phyloP scores from a whole-genome alignment of 2,797 vertebrate genomes.

The Etheostoma perlongum region DNA sequence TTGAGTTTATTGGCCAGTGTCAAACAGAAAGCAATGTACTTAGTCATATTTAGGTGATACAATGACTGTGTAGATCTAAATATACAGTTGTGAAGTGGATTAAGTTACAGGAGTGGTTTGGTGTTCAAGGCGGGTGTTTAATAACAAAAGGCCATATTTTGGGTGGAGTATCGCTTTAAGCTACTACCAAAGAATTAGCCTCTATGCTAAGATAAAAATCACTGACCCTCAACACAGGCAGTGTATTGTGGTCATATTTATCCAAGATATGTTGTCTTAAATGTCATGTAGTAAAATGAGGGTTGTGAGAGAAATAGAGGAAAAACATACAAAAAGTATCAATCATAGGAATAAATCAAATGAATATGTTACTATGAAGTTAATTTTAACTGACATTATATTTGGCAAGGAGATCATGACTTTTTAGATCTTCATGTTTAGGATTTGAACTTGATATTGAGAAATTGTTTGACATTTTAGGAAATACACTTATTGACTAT shows the following conservation, averaged over 20 bases:
- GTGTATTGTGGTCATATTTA: conserved; percentile 14
- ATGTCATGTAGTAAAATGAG: conserved; percentile 4
- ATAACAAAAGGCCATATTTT: conserved; percentile 18
- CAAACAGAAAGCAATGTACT: conserved; percentile 7
- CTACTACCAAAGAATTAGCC: conserved; percentile 23
- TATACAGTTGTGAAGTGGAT: conserved; percentile 16
- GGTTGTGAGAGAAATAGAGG: neutral
- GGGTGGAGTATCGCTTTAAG: conserved; percentile 6
- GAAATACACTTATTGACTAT: neutral
- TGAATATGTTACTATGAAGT: neutral
- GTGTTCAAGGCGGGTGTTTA: conserved; percentile 5
- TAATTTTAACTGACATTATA: neutral
- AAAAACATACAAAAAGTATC: neutral
- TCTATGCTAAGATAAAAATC: conserved; percentile 31
- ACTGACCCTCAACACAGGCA: conserved; percentile 10
- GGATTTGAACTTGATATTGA: neutral
- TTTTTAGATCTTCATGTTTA: neutral
- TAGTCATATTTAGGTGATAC: conserved; percentile 5
- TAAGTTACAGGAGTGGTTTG: conserved; percentile 21
- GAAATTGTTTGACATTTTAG: conserved; percentile 8
- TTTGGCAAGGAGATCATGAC: neutral
- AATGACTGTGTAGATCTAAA: neutral
- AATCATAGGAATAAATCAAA: neutral
- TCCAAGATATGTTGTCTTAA: neutral
- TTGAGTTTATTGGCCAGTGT: neutral